These are phyloP conservation scores for Trilocha varians DNA, from an alignment of 2,888 invertebrate genomes.

Conservation along the genomic window DNA sequence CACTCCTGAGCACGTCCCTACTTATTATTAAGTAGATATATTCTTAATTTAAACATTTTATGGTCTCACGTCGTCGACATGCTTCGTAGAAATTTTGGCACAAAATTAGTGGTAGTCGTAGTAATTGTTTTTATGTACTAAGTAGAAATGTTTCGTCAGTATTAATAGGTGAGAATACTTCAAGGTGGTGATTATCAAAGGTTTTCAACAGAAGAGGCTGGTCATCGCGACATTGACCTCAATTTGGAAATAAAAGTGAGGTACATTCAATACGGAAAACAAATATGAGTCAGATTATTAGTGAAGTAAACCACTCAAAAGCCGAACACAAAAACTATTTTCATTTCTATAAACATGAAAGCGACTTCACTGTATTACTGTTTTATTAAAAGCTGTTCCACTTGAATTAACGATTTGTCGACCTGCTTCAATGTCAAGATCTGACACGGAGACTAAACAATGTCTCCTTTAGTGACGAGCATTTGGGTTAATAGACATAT, in stretches of 20 bases:
- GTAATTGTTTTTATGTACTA: too few relatives aligned
- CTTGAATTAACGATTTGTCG: not conserved
- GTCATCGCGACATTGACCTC: too few relatives aligned
- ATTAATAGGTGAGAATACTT: too few relatives aligned
- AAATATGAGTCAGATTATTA: too few relatives aligned
- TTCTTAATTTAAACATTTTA: not conserved
- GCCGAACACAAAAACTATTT: not conserved
- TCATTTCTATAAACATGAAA: not conserved
- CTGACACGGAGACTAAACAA: not conserved
- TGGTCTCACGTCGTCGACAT: not conserved
- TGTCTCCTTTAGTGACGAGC: not conserved
- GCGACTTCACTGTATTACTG: not conserved
- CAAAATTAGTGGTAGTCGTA: too few relatives aligned
- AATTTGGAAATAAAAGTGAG: too few relatives aligned
- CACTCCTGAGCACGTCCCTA: not conserved
- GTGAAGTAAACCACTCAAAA: not conserved
- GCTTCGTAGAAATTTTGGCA: not conserved
- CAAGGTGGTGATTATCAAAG: too few relatives aligned
- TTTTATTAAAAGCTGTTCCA: not conserved
- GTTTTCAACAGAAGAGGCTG: too few relatives aligned
- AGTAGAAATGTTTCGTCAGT: too few relatives aligned
- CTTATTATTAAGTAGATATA: not conserved
- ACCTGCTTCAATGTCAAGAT: not conserved
- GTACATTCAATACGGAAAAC: too few relatives aligned
- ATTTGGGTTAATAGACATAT: not conserved